Conservation (phyloP, 2,113 vertebrate genomes). For the Crotalus helleri region DNA sequence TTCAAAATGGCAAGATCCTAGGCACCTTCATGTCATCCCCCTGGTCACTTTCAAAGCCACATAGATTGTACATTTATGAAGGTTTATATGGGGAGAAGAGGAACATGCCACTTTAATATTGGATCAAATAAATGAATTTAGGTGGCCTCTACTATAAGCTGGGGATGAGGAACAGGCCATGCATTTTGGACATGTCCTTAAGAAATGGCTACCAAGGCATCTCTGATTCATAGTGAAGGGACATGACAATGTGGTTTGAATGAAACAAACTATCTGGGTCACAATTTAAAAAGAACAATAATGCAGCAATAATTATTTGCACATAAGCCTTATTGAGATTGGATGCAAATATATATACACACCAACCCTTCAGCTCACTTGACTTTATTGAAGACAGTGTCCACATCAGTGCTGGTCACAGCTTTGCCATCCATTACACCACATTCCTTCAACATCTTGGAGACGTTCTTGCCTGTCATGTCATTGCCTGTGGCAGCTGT, state of each 20-base stretch:
- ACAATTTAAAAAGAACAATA: background rate
- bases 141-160: background rate
- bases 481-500: conserved; percentile 74
- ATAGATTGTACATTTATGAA: background rate
- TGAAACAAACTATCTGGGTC: background rate
- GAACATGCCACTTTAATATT: background rate
- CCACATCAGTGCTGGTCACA: conserved; percentile 80
- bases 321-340: background rate
- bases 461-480: conserved; percentile 86
- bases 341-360: background rate
- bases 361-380: conserved; percentile 71
- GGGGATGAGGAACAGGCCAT: background rate
- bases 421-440: conserved; percentile 79
- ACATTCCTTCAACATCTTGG: conserved; percentile 88
- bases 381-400: conserved; percentile 88
- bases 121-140: background rate
- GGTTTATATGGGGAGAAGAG: background rate
- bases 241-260: background rate
- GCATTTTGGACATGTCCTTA: background rate
- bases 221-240: background rate
- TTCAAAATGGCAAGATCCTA: background rate
- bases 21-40: background rate
- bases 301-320: background rate
- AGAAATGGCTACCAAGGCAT: background rate
- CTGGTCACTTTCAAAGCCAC: background rate